Evolutionary conservation across 2,797 vertebrate genomes (phyloP), one percentile per base, ranked within the genome.

Genomic region (Varecia variegata): DNA sequence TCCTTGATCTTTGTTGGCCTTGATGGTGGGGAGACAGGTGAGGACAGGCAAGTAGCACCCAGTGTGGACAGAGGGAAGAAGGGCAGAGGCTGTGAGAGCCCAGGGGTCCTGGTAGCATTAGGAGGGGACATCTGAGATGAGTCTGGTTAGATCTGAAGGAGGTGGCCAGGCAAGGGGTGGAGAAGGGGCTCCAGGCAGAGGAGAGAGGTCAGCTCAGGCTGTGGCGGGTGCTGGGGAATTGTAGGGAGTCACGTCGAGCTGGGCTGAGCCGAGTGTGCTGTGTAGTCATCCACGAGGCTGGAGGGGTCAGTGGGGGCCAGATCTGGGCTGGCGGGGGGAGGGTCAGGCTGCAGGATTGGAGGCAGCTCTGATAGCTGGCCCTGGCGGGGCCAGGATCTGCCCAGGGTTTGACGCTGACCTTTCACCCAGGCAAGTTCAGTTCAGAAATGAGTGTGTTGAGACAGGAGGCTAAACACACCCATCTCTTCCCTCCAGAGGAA

Each of bases 251-350:
- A 27, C 0, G 3, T 23, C 20, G 10, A n/a, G 74, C 5, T 35
- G 23, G 62, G 14, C 35, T 0, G 4, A 47, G 47, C 27, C 3
- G 1, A 1, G 11, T 7, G 30, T 52, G 85, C 56, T 11, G 13
- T 23, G 52, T 30, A 20, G 11, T 11, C 8, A 3, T 17, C 35
- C 35, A 21, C 3, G n/a, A 35, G 56, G 56, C 54, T 17, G 13
- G 45, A 65, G 45, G 30, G 23, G 17, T 67, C 32, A 6, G 27
- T 25, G 35, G 82, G 54, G 2, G 5, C 71, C 35, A 20, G 14
- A 14, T 13, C 27, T 7, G 10, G 80, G 56, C 56, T 0, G 1
- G 30, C 1, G 2, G 3, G 38, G 43, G 40, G 0, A 27, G 23
- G 1, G 12, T 43, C 56, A 56, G 62, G 35, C 45, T 74, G 8